These are phyloP conservation scores for Notoglanidium macrostoma DNA, from an alignment of 2,797 vertebrate genomes.

Conservation along the genomic window DNA sequence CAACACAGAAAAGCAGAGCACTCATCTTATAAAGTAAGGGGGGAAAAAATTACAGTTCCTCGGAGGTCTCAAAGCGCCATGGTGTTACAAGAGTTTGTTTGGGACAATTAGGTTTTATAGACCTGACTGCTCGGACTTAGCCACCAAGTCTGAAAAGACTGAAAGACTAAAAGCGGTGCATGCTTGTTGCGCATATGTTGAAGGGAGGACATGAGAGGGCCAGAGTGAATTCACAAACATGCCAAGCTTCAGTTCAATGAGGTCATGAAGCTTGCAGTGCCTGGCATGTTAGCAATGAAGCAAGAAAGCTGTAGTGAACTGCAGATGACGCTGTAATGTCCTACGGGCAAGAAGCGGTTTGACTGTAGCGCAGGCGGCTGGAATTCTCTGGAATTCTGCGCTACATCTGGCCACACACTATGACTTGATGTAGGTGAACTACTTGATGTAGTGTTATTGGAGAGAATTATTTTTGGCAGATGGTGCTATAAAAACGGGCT, in stretches of 20 bases:
- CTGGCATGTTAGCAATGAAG: conserved; percentile 23
- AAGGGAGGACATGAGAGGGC: conserved; percentile 9
- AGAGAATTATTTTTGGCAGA: conserved; percentile 65
- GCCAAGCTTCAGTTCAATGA: conserved; percentile 11
- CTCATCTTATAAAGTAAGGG: conserved; percentile 49
- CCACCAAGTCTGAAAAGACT: conserved; percentile 57
- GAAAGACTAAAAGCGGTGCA: conserved; percentile 44
- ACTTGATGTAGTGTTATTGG: conserved; percentile 58
- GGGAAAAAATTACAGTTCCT: conserved; percentile 49
- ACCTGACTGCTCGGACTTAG: conserved; percentile 62
- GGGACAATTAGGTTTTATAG: conserved; percentile 71
- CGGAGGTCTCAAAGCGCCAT: conserved; percentile 55
- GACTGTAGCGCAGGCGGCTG: conserved; percentile 61
- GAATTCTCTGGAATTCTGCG: conserved; percentile 55
- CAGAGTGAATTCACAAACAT: not conserved
- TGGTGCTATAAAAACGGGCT: conserved; percentile 58
- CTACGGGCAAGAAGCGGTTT: conserved; percentile 35
- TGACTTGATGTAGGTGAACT: conserved; percentile 68
- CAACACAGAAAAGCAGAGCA: conserved; percentile 34
- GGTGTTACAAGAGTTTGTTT: conserved; percentile 66
- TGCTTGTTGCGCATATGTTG: conserved; percentile 18
- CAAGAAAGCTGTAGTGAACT: conserved; percentile 17
- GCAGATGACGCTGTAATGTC: conserved; percentile 14
- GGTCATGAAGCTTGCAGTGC: conserved; percentile 21
- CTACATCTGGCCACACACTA: conserved; percentile 69